Base-by-base conservation (phyloP, 2,113 vertebrate genomes). In the western clawed frog (Xenopus tropicalis) region DNA sequence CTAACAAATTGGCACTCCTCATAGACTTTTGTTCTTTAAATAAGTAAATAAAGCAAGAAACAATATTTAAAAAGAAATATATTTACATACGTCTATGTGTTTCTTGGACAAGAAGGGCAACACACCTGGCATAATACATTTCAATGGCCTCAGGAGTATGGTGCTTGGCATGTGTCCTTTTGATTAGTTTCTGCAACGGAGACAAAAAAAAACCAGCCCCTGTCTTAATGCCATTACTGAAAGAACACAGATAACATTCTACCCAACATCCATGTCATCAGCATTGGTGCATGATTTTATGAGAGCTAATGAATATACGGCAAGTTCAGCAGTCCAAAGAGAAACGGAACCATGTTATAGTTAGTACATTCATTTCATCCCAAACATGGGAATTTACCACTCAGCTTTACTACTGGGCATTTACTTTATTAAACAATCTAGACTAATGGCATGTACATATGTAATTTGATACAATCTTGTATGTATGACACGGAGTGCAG, bases 111-210 rank as follows among this genome's bases (percentile, higher is more conserved):
- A 37, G 29, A 37, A 37, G 29, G 29, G 29, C 11, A 25, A 90
- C 77, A 44, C 54, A 78, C 96, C 94, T 95, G 85, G 92, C 90
- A 82, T 96, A 98, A 82, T 97, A 91, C 85, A 75, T 86, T 88
- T 95, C 93, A 44, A 92, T 87, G 43, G 90, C 90, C 78, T 96
- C 95, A 25, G 87, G 83, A 71, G 89, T 85, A 70, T 96, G 95
- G 86, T 96, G 95, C 73, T 91, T 94, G 70, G 82, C 90, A 82
- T 96, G 86, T 62, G 92, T 96, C 85, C 89, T 96, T 88, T 97
- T 98, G 83, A 92, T 96, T 79, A 95, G 88, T 89, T 98, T 98
- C 96, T 98, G 84, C 80, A 84, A 86, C 61, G 85, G 83, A 63
- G 68, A 58, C 61, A 72, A 80, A 13, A 74, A 70, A 82, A 66